Evolutionary conservation across 2,797 vertebrate genomes (phyloP), one percentile per base, ranked within the genome.

Genomic region (Gallinago solitaria): DNA sequence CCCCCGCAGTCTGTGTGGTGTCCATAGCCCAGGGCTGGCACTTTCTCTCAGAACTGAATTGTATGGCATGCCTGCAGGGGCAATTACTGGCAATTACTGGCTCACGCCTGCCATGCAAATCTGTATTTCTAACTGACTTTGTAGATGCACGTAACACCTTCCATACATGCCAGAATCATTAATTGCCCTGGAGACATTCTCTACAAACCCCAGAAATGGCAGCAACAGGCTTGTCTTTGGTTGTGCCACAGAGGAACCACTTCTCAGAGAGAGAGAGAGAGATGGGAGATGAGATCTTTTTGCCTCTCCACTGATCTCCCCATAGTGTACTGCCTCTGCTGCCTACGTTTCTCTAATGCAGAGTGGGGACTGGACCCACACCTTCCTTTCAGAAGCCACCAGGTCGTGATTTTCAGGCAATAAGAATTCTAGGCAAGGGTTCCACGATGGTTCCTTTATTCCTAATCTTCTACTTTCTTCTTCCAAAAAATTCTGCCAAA

Each of bases 261-360:
- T 35, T 67, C 41, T 87, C 39, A 67, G 48, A 70, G 41, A 6
- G 7, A 90, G 14, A 41, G 16, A 70, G 41, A 6, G 7, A 90
- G 12, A 17, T 7, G 68, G 8, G 37, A 48, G 74, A 84, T 1
- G 7, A 79, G 30, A 56, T 30, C 17, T 71, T 43, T 2, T 4
- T 4, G 60, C 16, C 33, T 57, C 50, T 75, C 37, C 60, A 37
- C 81, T 59, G 80, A 68, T 69, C 17, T 74, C 37, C 28, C 1
- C 0, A 0, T 2, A 63, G n/a, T 5, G 1, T 14, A 39, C 3
- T 57, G 56, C 28, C 37, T 2, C 1, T 5, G 54, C 24, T 41
- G n/a, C 32, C 27, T 3, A 9, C 0, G 3, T 1, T 21, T 50
- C 37, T 47, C 65, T 48, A 81, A 79, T 8, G 33, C 9, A 17